Evolutionary conservation across 64 coral and sea anemone genomes (phyloP), one percentile per base, ranked within the genome.

Genomic region (Catalaphyllia jardinei): DNA sequence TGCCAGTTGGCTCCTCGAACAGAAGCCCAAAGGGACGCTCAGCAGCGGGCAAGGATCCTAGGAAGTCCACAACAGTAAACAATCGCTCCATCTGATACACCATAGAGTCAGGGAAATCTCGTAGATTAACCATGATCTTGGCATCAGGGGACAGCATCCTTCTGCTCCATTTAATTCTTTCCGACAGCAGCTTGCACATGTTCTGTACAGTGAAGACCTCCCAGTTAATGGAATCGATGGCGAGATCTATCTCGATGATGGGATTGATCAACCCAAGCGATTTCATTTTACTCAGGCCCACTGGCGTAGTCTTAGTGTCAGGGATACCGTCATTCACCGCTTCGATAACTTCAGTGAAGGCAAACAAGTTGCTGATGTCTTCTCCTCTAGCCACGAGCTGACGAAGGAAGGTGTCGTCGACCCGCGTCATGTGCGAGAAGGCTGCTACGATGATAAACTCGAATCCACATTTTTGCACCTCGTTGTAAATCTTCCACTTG

Each of bases 21-120:
- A 91, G 59, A 65, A 84, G 61, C 54, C 89, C 92, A 85, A 93
- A 81, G 24, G 92, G 92, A 16, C 92, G 92, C 59, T 83, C 51
- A 8, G n/a, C n/a, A 62, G 50, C 10, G 50, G 89, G 71, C 29
- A 92, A 50, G 62, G 82, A 92, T 2, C 79, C 84, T 0, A 92
- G 17, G 55, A 78, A 92, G 74, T 92, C 76, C 30, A 92, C 60
- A n/a, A 86, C 20, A 11, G 75, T 86, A 71, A 92, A 92, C 7
- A 57, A 29, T 14, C 90, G 90, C 69, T 51, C 76, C 29, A 82
- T 81, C 19, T 78, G 60, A 42, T 63, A 49, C n/a, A 7, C 52
- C 90, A 92, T 92, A 22, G 55, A 55, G 73, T 86, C 60, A 5
- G 90, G 79, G 14, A 92, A 52, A n/a, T 92, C 90, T 1, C 90